A percentile compares a stretch with the other conserved stretches of the same genome.
These are phyloP conservation scores for Cerastis rubricosa DNA, from an alignment of 2,888 invertebrate species.

Conservation along the genomic window DNA sequence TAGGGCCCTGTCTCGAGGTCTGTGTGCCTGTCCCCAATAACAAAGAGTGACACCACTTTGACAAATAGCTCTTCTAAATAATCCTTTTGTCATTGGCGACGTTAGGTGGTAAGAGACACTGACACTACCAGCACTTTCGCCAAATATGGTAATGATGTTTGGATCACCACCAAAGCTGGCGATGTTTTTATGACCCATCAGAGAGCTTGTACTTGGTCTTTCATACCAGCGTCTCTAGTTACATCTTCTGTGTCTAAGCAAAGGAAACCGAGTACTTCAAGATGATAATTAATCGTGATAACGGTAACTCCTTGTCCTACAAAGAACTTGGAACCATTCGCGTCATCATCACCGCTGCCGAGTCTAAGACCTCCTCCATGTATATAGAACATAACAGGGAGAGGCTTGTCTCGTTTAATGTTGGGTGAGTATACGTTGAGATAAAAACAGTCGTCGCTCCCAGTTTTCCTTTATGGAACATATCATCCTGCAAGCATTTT, in stretches of 20 bases:
- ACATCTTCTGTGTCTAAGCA: neutral
- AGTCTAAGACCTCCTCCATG: neutral
- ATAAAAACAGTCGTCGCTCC: slow-evolving; percentile 3
- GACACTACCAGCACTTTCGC: too few relatives aligned
- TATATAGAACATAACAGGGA: neutral
- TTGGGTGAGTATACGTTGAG: neutral
- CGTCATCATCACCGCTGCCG: neutral
- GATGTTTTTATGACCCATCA: too few relatives aligned
- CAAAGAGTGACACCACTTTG: too few relatives aligned
- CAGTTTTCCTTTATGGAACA: neutral
- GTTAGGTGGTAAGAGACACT: too few relatives aligned
- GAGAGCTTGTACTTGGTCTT: too few relatives aligned
- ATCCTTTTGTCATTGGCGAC: too few relatives aligned
- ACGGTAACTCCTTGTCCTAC: neutral
- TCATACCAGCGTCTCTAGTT: too few relatives aligned
- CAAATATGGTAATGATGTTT: too few relatives aligned
- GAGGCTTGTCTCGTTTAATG: neutral
- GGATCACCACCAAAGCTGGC: too few relatives aligned
- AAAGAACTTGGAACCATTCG: neutral
- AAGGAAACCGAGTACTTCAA: slow-evolving; percentile 10
- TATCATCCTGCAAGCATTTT: slow-evolving; percentile 54
- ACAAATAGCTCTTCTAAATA: too few relatives aligned
- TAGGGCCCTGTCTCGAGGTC: neutral
- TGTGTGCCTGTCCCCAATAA: too few relatives aligned
- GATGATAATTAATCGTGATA: neutral